Evolutionary conservation across 2,888 invertebrate genomes (phyloP).

Genomic region (Drosophila paranaensis): DNA sequence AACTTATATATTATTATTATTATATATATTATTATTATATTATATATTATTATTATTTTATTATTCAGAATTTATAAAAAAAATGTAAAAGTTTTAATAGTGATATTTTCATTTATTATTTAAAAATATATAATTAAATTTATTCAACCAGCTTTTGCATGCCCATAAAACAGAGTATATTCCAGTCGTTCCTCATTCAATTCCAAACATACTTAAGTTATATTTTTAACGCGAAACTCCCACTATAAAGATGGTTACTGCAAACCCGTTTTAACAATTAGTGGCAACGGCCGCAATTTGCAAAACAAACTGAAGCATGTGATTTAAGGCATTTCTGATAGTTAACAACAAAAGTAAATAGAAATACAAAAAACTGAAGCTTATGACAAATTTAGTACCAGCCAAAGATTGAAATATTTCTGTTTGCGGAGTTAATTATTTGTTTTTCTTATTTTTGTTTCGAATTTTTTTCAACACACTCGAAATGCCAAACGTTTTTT

Average conservation of each 20-base stretch:
- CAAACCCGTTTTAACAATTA: constrained; percentile 44
- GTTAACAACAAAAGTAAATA: background rate
- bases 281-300: constrained; percentile 49
- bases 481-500: constrained; percentile 41
- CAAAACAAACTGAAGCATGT: constrained; percentile 18
- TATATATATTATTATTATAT: too few species aligned
- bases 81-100: background rate
- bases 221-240: constrained; percentile 20
- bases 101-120: background rate
- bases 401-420: background rate
- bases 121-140: background rate
- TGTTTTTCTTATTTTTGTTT: constrained; percentile 10
- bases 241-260: constrained; percentile 25
- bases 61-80: background rate
- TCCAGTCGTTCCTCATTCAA: background rate
- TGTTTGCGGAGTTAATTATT: constrained; percentile 20
- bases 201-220: background rate
- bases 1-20: too few species aligned
- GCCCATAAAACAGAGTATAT: background rate
- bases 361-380: background rate
- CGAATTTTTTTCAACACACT: constrained; percentile 24
- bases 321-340: constrained; percentile 14
- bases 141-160: too few species aligned
- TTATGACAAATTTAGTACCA: constrained; percentile 12
- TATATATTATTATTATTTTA: too few species aligned